Base-by-base conservation (phyloP, 35 echinoderm and acorn worm genomes). In the Ptychodera flava region DNA sequence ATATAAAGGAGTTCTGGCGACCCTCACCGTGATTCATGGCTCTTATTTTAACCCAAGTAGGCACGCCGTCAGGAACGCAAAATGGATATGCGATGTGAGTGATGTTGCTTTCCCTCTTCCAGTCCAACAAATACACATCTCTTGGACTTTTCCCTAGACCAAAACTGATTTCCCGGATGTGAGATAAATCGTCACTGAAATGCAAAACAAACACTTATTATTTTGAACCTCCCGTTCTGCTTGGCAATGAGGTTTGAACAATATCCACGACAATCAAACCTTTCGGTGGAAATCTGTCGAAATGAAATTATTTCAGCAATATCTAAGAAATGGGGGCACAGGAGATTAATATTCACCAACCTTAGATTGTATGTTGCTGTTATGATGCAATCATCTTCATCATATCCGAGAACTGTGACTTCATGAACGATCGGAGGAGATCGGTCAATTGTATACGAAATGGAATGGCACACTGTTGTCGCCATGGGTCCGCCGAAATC, bases 401-500 rank as follows among this genome's bases (percentile, higher is more conserved):
- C 30, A 32, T 84, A 89, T 15, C 35, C 36, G 33, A 84, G 33
- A 45, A 77, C 52, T n/a, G n/a, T n/a, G n/a, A 89, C 84, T 52
- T 80, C 34, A 75, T 89, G 1, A 82, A 89, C 36, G 12, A 89
- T 32, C 1, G 88, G 88, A 29, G 80, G 80, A 28, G 88, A 76
- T n/a, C 77, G 83, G 52, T 89, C 88, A 75, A 89, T 84, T 12
- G 84, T 33, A 1, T 64, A 64, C 16, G 88, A 81, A 29, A 36
- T 83, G 36, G 29, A 75, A 76, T 89, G 88, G 81, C 88, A 89
- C 27, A 89, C 80, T 31, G 88, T 37, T 28, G 84, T 22, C 0
- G 88, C 79, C 80, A 89, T 77, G 1, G 88, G 88, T 27, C 88
- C 81, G 6, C 88, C 88, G 78, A 89, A 89, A 32, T 83, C 81